Evolutionary conservation across 2,113 vertebrate genomes (phyloP).

Genomic region (Amphiprion ocellaris): DNA sequence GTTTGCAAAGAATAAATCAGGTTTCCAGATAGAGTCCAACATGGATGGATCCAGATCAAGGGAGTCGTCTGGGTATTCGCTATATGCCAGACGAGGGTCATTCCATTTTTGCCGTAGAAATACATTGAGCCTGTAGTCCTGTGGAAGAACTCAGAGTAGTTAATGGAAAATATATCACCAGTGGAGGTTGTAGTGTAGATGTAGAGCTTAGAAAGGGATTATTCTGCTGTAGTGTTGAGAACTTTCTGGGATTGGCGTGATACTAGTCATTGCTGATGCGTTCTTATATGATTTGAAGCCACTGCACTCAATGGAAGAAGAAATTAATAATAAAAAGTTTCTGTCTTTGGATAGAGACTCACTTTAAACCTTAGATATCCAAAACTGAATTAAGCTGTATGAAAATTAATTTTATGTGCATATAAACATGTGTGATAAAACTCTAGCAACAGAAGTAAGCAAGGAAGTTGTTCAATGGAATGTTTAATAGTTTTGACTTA

Average conservation of each 20-base stretch:
- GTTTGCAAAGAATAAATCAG: constrained; percentile 94
- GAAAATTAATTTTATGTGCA: too few species aligned
- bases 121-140: constrained; percentile 95
- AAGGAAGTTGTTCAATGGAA: too few species aligned
- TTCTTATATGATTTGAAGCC: constrained; percentile 7
- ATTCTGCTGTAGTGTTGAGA: neutral
- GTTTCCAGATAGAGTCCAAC: constrained; percentile 97
- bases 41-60: constrained; percentile 94
- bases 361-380: neutral
- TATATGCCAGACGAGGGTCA: constrained; percentile 92
- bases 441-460: too few species aligned
- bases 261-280: neutral
- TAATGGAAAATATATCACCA: constrained; percentile 44
- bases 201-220: constrained; percentile 1
- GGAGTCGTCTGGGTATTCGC: constrained; percentile 92
- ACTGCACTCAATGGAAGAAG: neutral
- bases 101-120: constrained; percentile 96
- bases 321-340: neutral
- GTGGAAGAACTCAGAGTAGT: constrained; percentile 41
- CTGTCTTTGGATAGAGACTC: neutral
- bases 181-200: constrained; percentile 8
- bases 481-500: too few species aligned
- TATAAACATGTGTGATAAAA: too few species aligned
- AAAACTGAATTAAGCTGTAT: neutral
- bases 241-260: constrained; percentile 13